phyloP scores from a whole-genome alignment of 1,140 invertebrate species.

The Solenopsis fugax region DNA sequence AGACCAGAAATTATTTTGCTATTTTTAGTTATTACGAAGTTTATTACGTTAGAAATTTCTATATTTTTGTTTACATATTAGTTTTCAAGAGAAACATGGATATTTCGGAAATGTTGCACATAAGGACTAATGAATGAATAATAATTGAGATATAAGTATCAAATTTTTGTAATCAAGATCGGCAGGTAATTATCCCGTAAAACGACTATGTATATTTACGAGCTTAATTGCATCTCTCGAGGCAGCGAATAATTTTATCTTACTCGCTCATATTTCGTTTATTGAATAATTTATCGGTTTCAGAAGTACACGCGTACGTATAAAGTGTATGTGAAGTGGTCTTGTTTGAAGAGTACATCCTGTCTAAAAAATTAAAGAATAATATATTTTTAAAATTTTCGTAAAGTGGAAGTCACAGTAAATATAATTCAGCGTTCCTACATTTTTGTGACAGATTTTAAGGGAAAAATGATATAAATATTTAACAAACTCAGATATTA shows the following conservation, averaged over 20 bases:
- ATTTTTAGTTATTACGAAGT: not conserved
- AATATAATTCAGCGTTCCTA: not conserved
- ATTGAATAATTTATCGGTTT: conserved; percentile 40
- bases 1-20: not conserved
- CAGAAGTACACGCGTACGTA: not conserved
- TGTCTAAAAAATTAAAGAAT: not conserved
- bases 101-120: not conserved
- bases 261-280: conserved; percentile 32
- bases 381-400: not conserved
- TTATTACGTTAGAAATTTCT: not conserved
- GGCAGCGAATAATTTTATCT: conserved; percentile 39
- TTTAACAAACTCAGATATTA: not conserved
- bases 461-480: conserved; percentile 11
- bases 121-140: not conserved
- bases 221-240: not conserved
- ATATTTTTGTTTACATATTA: not conserved
- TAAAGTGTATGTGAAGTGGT: not conserved
- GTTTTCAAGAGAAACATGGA: not conserved
- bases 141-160: conserved; percentile 24
- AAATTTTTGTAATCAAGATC: not conserved
- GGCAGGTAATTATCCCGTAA: not conserved
- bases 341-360: conserved; percentile 1
- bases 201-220: conserved; percentile 17
- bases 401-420: not conserved
- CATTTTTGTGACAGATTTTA: not conserved